Base-by-base conservation (phyloP, 2,797 vertebrate genomes). In the Hoplostethus atlanticus region DNA sequence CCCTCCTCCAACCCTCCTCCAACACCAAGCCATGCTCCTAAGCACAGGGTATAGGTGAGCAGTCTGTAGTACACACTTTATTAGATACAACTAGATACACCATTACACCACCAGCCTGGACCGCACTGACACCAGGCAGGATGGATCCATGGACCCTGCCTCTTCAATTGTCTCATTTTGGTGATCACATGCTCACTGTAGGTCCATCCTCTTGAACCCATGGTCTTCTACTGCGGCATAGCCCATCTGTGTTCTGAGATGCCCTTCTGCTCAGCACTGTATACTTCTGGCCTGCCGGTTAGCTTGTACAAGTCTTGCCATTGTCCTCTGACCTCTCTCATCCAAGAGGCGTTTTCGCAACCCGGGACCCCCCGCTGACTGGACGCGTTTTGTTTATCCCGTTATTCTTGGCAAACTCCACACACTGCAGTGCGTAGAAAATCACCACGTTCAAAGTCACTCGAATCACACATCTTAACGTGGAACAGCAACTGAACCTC, bases 311-410 rank as follows among this genome's bases (percentile, higher is more conserved):
- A 36, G 42, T 50, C 74, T 34, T 2, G 0, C 13, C 17, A 7
- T 75, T 65, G 52, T 65, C 31, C 64, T 47, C 38, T 75, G 71
- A 64, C 57, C 50, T 62, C 55, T 62, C 55, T 40, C 38, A 10
- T 40, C 38, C 7, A 40, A 40, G 38, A 10, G 7, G 6, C 9
- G 7, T 8, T 40, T 10, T 21, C 21, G 21, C 6, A 40, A 10
- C 40, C 21, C 1, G 9, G 42, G 61, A 28, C 30, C 58, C 50
- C 12, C 48, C 63, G 36, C 62, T 63, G 34, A 56, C 16, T 68
- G 60, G 28, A 61, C 50, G 57, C 38, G 64, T 40, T 75, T 60
- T 63, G 48, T 48, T 60, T 62, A 11, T 46, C 34, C 11, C 25
- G 21, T 34, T 3, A 17, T 77, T 55, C 66, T 64, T n/a, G 25